phyloP scores from a whole-genome alignment of 2,888 invertebrate species.

The Cecidostiba fungosa region DNA sequence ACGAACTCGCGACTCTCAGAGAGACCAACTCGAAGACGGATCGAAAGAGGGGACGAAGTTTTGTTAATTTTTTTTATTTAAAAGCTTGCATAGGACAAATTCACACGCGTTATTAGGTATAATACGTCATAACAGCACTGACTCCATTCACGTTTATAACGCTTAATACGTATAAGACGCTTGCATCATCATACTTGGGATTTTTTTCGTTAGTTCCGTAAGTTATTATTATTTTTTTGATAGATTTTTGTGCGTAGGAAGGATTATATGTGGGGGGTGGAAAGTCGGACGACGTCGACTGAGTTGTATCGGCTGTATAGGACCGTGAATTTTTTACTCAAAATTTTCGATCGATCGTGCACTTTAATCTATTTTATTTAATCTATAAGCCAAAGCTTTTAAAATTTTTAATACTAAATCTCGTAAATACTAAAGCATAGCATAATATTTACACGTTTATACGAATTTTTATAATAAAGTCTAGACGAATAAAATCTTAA shows the following conservation, averaged over 20 bases:
- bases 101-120: constrained; percentile 6
- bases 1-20: background rate
- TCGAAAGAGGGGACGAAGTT: background rate
- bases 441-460: constrained; percentile 51
- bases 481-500: constrained; percentile 25
- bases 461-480: constrained; percentile 49
- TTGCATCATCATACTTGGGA: constrained; percentile 32
- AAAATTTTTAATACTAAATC: constrained; percentile 14
- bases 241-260: background rate
- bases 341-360: background rate
- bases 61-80: constrained; percentile 3
- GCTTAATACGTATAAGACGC: constrained; percentile 50
- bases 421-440: constrained; percentile 30
- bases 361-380: background rate
- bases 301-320: constrained; percentile 25
- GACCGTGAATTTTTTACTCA: background rate
- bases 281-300: constrained; percentile 21
- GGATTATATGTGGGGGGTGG: background rate
- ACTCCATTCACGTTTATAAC: constrained; percentile 29
- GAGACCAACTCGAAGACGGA: background rate
- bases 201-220: constrained; percentile 3
- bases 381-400: background rate
- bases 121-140: background rate
- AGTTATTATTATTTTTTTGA: background rate
- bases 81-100: constrained; percentile 28